Percentiles rank a stretch among this genome's conserved stretches.
phyloP scores from a whole-genome alignment of 2,888 invertebrate genomes.

The Hedychridium roseum region DNA sequence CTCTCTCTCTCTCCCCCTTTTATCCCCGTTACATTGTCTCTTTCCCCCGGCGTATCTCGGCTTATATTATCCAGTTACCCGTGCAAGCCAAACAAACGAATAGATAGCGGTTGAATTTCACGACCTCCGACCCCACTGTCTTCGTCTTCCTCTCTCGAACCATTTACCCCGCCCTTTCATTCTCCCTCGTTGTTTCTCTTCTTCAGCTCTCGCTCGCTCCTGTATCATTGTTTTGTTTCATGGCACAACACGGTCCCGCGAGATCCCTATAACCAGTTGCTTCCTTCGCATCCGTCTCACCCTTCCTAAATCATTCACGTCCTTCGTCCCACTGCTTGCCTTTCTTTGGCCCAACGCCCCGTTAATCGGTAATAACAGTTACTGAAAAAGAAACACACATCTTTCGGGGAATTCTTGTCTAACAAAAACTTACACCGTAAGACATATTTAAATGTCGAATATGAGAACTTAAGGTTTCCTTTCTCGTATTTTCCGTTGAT shows the following conservation, averaged over 20 bases:
- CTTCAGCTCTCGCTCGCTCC: background rate
- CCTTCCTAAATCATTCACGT: background rate
- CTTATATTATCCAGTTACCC: constrained; percentile 54
- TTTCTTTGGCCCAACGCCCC: no score
- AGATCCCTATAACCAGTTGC: background rate
- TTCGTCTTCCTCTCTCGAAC: constrained; percentile 3
- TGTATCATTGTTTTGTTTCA: no score
- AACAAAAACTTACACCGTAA: no score
- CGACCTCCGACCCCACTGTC: constrained; percentile 22
- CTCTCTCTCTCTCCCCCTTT: constrained; percentile 21
- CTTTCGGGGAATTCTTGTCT: no score
- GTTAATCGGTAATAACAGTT: no score
- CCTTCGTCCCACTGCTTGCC: no score
- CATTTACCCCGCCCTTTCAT: constrained; percentile 4
- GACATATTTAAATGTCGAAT: background rate
- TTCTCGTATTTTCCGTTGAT: no score
- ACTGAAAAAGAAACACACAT: no score
- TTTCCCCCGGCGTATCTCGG: constrained; percentile 10
- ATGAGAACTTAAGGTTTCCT: no score
- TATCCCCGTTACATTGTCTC: constrained; percentile 21
- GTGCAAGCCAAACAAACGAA: constrained; percentile 51
- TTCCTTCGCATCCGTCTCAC: background rate
- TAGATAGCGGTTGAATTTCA: constrained; percentile 40
- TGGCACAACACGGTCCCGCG: no score
- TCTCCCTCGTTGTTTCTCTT: constrained; percentile 4